Base-by-base conservation (phyloP, 92 coral and sea anemone genomes). In the Bergia puertoricense region DNA sequence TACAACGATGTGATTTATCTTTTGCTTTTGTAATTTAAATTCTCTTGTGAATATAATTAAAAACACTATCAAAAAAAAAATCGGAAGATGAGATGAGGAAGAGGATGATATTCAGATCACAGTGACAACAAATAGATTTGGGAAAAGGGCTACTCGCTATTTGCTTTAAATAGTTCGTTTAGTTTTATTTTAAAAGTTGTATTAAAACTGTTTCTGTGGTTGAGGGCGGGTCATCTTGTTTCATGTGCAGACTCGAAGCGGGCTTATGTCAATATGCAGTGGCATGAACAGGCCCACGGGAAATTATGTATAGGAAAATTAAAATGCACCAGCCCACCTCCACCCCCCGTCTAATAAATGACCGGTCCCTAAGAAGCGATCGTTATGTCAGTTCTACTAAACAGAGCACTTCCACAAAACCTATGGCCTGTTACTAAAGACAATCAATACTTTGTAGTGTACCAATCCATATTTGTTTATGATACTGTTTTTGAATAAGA, bases 301-400 rank as follows among this genome's bases (percentile, higher is more conserved):
- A 85, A 85, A 85, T 85, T 85, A 85, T 85, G 88, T 85, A 43
- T 23, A 85, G 88, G 88, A 84, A 85, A 85, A 85, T 85, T 48
- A 74, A 85, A 85, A 85, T 46, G 66, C 88, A 38, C 88, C 81
- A n/a, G 0, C 54, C 85, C 85, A 15, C 85, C 85, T 51, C 66
- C 81, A 0, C 87, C 0, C 88, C 88, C 81, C 88, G 42, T 85
- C 66, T 85, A 85, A 85, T 85, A 85, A 85, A 85, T 85, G 88
- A 85, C 88, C 88, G 81, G 88, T 85, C 81, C 88, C n/a, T 85
- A 85, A 85, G 77, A 73, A 73, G 77, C 77, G 77, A 73, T 73
- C 77, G 6, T 73, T 73, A 73, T 73, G 77, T 73, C 77, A 73
- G 77, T 73, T 73, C 77, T 73, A 73, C 77, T 73, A 73, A 73